phyloP scores from a whole-genome alignment of 2,113 vertebrate species.

The Ciconia stormi region DNA sequence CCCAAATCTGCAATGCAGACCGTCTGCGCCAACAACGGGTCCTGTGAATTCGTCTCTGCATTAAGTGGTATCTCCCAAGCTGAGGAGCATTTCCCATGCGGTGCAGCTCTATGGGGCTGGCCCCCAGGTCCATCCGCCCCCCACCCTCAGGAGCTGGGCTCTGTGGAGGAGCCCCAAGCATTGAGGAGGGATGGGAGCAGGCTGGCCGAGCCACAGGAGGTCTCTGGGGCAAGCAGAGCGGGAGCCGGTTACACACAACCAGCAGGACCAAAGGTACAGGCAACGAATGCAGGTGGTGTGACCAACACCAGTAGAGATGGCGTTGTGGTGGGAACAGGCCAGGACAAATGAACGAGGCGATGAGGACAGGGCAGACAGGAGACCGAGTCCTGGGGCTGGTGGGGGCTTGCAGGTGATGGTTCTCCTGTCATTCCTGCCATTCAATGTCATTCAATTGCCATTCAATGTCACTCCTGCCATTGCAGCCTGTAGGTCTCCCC shows the following conservation, averaged over 20 bases:
- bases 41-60: not conserved
- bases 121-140: not conserved
- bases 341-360: not conserved
- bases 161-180: not conserved
- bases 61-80: not conserved
- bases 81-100: fast-evolving
- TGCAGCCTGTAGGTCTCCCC: not conserved
- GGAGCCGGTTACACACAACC: not conserved
- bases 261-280: not conserved
- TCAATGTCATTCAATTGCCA: too few species aligned
- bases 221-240: not conserved
- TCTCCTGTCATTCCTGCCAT: not conserved
- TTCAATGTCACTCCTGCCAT: not conserved
- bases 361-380: not conserved
- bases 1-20: constrained; percentile 49
- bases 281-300: fast-evolving
- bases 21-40: not conserved
- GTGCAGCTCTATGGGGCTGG: fast-evolving
- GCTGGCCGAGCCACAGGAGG: not conserved
- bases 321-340: not conserved
- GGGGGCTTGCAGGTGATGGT: not conserved
- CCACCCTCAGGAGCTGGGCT: not conserved
- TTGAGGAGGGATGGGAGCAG: not conserved
- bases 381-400: not conserved
- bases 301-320: not conserved